These are phyloP conservation scores for Melanotaenia pygmaea DNA, from an alignment of 2,797 vertebrate species.

Conservation along the genomic window DNA sequence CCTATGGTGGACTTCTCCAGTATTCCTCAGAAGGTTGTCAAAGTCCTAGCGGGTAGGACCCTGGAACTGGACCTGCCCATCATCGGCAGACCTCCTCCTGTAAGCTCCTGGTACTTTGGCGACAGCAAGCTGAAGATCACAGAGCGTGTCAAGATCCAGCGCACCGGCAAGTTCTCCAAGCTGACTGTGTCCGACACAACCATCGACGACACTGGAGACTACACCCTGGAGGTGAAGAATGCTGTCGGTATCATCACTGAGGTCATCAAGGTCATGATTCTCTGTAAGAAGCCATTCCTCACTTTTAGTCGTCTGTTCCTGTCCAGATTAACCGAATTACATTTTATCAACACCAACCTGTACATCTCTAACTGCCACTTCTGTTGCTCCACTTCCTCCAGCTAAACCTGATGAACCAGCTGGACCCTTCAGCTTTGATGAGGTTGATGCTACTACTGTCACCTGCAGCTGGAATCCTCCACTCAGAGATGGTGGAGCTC, in stretches of 20 bases:
- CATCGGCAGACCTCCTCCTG: slow-evolving; percentile 92
- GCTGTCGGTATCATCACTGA: slow-evolving; percentile 87
- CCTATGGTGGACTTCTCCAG: slow-evolving; percentile 91
- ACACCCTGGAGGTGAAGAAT: slow-evolving; percentile 94
- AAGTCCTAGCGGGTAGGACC: slow-evolving; percentile 91
- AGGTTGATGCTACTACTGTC: slow-evolving; percentile 91
- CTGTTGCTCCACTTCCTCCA: slow-evolving; percentile 54
- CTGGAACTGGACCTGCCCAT: slow-evolving; percentile 92
- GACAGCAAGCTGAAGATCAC: slow-evolving; percentile 90
- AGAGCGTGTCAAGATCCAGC: slow-evolving; percentile 92
- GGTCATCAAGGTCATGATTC: slow-evolving; percentile 92
- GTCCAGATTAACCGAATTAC: not conserved
- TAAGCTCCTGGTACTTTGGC: slow-evolving; percentile 91
- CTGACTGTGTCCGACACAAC: slow-evolving; percentile 92
- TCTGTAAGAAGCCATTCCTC: slow-evolving; percentile 86
- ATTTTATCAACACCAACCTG: not conserved
- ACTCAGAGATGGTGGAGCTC: slow-evolving; percentile 92
- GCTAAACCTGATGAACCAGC: slow-evolving; percentile 95
- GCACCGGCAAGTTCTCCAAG: slow-evolving; percentile 87
- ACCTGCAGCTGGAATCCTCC: slow-evolving; percentile 94
- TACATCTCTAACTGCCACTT: not conserved
- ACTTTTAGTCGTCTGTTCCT: not conserved
- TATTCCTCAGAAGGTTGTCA: slow-evolving; percentile 94
- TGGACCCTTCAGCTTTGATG: slow-evolving; percentile 91
- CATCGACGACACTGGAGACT: slow-evolving; percentile 93